Base-by-base conservation (phyloP, 2,888 invertebrate genomes). In the Urechis unicinctus region DNA sequence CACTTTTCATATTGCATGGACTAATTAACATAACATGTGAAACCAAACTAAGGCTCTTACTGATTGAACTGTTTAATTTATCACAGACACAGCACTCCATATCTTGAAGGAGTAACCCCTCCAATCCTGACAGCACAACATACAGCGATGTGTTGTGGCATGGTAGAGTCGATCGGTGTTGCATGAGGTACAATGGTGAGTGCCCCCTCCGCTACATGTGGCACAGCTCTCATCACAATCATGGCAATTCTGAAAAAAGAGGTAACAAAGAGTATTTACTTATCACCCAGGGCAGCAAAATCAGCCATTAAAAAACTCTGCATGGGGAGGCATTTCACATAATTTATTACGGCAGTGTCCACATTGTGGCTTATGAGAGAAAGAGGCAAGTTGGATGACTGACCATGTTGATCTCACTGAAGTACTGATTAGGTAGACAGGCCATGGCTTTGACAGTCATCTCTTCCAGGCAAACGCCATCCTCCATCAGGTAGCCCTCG, bases 181-280 rank as follows among this genome's bases (percentile, higher is more conserved):
- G 28, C 61, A 61, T 6, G 59, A 55, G 9, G 53, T 44, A 48
- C 61, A 61, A 13, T 49, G 26, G 55, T 56, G 41, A 9, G 51
- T 45, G 13, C 55, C 50, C 28, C 26, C n/a, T 4, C 59, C 59
- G 2, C 26, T 30, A 49, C 61, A 61, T 5, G 50, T 52, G 2
- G 22, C 43, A 51, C 61, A 61, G n/a, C 42, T 49, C 21, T 45
- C 29, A 43, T 61, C 53, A 57, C 61, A 61, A 3, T 29, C 29
- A 2, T 24, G 28, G 49, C 61, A 61, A 2, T 13, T 36, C 60
- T 60, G 52, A 5, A 31, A 48, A 17, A 42, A 25, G n/a, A n/a
- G n/a, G n/a, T n/a, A n/a, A n/a, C n/a, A n/a, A n/a, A n/a, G n/a
- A n/a, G n/a, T n/a, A n/a, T n/a, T n/a, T n/a, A n/a, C n/a, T n/a